A percentile compares a stretch with the other conserved stretches of the same genome.
Evolutionary conservation across 2,797 vertebrate genomes (phyloP).

Genomic region (Centropyge bicolor): DNA sequence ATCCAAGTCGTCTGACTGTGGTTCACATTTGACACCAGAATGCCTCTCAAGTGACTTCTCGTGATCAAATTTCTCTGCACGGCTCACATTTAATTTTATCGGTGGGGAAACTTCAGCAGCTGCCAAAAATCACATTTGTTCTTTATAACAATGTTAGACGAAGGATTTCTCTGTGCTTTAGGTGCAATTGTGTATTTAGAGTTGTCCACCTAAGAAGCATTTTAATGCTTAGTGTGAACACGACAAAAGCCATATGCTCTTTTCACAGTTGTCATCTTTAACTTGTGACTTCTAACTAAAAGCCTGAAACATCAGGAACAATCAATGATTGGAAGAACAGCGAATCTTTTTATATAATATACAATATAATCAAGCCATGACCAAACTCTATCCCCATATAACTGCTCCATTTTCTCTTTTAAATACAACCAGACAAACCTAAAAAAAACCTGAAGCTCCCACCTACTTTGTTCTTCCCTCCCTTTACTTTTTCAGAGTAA

Average conservation of each 20-base stretch:
- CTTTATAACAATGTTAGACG: not conserved
- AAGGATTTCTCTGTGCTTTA: conserved; percentile 2
- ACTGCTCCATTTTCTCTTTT: not conserved
- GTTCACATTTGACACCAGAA: conserved; percentile 37
- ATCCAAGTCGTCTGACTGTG: conserved; percentile 39
- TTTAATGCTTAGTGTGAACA: not conserved
- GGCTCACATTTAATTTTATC: conserved; percentile 34
- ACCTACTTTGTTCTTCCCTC: not conserved
- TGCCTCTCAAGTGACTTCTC: conserved; percentile 44
- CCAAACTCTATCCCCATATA: not conserved
- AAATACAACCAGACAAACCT: conserved; percentile 2
- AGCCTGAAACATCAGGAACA: not conserved
- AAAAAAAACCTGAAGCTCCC: not conserved
- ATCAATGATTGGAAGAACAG: not conserved
- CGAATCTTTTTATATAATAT: conserved; percentile 1
- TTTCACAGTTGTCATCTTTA: not conserved
- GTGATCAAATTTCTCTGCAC: conserved; percentile 42
- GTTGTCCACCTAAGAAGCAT: not conserved
- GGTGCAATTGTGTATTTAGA: not conserved
- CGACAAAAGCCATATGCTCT: conserved; percentile 5
- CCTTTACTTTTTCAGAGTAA: not conserved
- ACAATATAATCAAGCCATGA: conserved; percentile 6
- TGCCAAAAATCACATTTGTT: conserved; percentile 11
- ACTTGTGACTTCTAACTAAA: not conserved
- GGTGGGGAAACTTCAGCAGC: conserved; percentile 10